phyloP scores from a whole-genome alignment of 2,113 vertebrate species.

The Murina feae region DNA sequence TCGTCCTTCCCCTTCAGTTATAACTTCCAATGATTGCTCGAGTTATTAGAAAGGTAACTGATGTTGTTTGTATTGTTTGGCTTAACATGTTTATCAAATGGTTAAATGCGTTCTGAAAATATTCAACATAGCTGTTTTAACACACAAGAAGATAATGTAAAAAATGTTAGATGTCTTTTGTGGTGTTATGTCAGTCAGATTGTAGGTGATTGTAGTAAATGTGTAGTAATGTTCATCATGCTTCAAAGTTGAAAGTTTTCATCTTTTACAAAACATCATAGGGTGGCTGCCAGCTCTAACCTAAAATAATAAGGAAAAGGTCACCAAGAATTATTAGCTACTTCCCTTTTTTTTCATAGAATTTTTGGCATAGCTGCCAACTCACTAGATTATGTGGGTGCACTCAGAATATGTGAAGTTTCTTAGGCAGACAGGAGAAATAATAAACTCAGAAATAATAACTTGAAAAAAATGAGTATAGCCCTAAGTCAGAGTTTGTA shows the following conservation, averaged over 20 bases:
- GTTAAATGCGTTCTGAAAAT: constrained; percentile 60
- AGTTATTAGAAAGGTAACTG: constrained; percentile 58
- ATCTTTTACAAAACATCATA: constrained; percentile 32
- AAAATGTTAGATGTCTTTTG: constrained; percentile 46
- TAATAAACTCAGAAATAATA: neutral
- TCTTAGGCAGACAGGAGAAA: constrained; percentile 25
- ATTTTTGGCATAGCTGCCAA: constrained; percentile 28
- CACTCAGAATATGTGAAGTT: constrained; percentile 41
- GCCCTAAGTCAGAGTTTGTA: neutral
- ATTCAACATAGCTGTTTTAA: constrained; percentile 51
- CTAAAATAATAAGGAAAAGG: constrained; percentile 17
- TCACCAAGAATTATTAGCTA: constrained; percentile 4
- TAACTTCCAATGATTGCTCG: constrained; percentile 26
- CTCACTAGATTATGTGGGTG: constrained; percentile 1
- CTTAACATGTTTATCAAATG: constrained; percentile 45
- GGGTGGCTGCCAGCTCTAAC: constrained; percentile 15
- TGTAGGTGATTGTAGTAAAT: constrained; percentile 42
- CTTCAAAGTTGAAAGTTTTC: constrained; percentile 50
- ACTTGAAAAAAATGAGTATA: constrained; percentile 7
- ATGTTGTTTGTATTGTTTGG: constrained; percentile 49
- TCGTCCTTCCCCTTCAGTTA: neutral
- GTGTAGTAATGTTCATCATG: constrained; percentile 42
- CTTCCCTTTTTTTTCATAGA: constrained; percentile 10
- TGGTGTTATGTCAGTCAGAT: constrained; percentile 41
- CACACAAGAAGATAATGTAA: constrained; percentile 28